Evolutionary conservation across 1,140 invertebrate genomes (phyloP).

Genomic region (Zaprionus taronus): DNA sequence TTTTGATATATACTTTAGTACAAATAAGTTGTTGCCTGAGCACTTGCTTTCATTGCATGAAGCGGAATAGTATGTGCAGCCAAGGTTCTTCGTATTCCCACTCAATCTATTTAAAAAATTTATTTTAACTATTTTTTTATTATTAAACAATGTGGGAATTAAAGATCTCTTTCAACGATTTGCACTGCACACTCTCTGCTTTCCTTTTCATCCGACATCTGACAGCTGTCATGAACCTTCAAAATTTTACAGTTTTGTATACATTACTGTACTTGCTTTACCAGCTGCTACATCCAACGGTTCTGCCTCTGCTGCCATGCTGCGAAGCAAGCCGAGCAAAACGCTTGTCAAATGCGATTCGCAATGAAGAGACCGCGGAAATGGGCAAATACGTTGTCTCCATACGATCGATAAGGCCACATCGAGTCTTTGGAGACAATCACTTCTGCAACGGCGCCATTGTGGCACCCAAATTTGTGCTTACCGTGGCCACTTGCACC

Average conservation of each 20-base stretch:
- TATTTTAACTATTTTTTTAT: neutral
- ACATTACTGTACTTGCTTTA: neutral
- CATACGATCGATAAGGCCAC: slow-evolving; percentile 20
- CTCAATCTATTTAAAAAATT: neutral
- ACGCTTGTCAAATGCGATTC: neutral
- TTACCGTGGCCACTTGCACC: slow-evolving; percentile 27
- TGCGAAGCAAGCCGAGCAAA: slow-evolving; percentile 11
- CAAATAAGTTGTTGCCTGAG: neutral
- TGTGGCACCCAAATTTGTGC: slow-evolving; percentile 29
- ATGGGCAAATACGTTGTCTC: slow-evolving; percentile 36
- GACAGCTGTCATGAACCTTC: slow-evolving; percentile 14
- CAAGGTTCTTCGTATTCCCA: neutral
- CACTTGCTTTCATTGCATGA: neutral
- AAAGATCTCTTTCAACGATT: neutral
- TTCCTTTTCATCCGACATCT: neutral
- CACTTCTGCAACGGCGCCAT: slow-evolving; percentile 45
- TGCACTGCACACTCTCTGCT: neutral
- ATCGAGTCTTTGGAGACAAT: slow-evolving; percentile 46
- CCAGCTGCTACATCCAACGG: neutral
- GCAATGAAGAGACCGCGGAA: neutral
- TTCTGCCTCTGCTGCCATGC: neutral
- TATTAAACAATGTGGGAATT: neutral
- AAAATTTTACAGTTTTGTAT: slow-evolving; percentile 22
- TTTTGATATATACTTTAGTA: too few relatives aligned
- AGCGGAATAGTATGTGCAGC: neutral